Evolutionary conservation across 2,888 invertebrate genomes (phyloP).

Genomic region (Abrostola triplasia): DNA sequence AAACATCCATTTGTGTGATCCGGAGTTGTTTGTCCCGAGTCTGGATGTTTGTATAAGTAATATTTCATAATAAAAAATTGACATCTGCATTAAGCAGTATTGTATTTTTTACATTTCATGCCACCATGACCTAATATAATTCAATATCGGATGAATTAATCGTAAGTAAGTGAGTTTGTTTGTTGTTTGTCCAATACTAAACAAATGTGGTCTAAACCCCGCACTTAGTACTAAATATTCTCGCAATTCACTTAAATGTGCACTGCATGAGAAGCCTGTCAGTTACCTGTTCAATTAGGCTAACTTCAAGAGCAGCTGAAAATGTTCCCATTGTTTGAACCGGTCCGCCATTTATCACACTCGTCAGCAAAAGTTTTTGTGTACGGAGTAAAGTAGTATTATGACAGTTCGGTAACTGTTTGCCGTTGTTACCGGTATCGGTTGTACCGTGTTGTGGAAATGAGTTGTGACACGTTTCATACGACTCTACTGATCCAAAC

Average conservation of each 20-base stretch:
- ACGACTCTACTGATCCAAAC: no score
- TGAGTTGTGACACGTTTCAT: background rate
- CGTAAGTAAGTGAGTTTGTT: no score
- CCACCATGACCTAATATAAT: no score
- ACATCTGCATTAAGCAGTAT: no score
- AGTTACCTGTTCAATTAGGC: slow-evolving; percentile 53
- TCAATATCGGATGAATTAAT: no score
- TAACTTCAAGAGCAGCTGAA: slow-evolving; percentile 40
- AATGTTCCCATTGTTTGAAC: slow-evolving; percentile 40
- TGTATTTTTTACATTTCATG: no score
- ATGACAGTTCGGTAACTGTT: slow-evolving; percentile 30
- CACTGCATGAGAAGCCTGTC: slow-evolving; percentile 31
- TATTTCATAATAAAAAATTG: no score
- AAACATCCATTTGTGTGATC: no score
- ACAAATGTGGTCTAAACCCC: slow-evolving; percentile 16
- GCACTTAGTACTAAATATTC: slow-evolving; percentile 24
- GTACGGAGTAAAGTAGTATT: slow-evolving; percentile 20
- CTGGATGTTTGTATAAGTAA: no score
- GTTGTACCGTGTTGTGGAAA: background rate
- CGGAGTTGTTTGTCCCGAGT: no score
- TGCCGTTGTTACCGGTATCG: slow-evolving; percentile 2
- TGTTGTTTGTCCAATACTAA: no score
- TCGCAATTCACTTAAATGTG: slow-evolving; percentile 11
- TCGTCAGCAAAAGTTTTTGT: slow-evolving; percentile 35
- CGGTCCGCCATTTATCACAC: slow-evolving; percentile 25